A percentile compares a stretch with the other conserved stretches of the same genome.
These are phyloP conservation scores for Drosophila aff. DNA, from an alignment of 1,140 invertebrate species.

Conservation along the genomic window DNA sequence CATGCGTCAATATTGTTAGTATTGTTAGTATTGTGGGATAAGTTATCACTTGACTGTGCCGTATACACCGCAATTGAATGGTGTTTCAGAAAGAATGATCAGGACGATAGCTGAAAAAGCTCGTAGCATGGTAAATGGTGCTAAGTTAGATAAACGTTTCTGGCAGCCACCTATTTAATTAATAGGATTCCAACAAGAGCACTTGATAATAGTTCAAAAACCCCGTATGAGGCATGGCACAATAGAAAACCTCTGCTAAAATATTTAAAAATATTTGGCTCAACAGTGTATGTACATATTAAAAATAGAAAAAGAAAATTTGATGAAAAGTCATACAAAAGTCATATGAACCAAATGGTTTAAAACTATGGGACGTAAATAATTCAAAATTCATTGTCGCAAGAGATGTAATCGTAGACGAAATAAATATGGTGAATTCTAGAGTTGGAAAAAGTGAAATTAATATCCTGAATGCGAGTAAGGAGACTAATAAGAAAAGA, in stretches of 20 bases:
- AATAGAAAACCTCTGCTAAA: too few species aligned
- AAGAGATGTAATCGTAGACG: too few species aligned
- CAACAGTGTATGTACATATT: conserved; percentile 9
- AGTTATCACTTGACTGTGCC: neutral
- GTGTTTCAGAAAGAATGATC: neutral
- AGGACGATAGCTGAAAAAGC: neutral
- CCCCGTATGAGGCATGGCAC: too few species aligned
- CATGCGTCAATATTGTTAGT: neutral
- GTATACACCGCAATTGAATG: neutral
- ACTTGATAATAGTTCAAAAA: neutral
- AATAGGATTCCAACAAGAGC: conserved; percentile 21
- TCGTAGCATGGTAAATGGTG: conserved; percentile 1
- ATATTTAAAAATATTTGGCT: neutral
- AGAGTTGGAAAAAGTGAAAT: too few species aligned
- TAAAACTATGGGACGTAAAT: conserved; percentile 25
- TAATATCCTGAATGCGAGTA: too few species aligned
- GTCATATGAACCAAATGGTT: conserved; percentile 21
- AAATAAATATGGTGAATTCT: too few species aligned
- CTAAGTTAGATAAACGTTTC: conserved; percentile 16
- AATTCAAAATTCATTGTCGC: too few species aligned
- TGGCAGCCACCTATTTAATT: conserved; percentile 17
- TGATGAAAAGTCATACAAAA: neutral
- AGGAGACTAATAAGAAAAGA: too few species aligned
- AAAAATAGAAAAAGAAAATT: conserved; percentile 6
- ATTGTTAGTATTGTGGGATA: too few species aligned